These are phyloP conservation scores for Stenoptilia bipunctidactyla DNA, from an alignment of 2,888 invertebrate species.

Conservation along the genomic window DNA sequence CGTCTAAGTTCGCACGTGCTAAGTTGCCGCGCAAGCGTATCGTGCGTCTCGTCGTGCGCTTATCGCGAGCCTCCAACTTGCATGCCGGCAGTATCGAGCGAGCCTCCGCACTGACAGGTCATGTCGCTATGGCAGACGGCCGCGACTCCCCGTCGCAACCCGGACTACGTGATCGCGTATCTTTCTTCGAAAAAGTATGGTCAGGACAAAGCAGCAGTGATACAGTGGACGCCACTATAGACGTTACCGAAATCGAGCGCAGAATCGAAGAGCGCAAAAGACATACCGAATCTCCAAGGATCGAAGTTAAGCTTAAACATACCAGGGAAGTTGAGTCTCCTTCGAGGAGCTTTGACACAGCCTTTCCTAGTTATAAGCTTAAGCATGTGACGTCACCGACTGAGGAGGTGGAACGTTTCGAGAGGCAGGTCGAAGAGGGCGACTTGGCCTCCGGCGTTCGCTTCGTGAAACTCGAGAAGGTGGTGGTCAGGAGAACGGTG, in stretches of 20 bases:
- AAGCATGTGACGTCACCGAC: conserved; percentile 53
- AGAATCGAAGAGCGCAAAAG: conserved; percentile 70
- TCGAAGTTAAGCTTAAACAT: conserved; percentile 74
- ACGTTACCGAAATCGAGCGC: conserved; percentile 73
- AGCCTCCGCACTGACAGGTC: conserved; percentile 56
- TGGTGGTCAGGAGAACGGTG: conserved; percentile 76
- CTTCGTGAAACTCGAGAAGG: conserved; percentile 80
- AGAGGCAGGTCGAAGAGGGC: conserved; percentile 73
- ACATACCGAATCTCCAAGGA: conserved; percentile 66
- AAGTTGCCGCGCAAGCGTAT: conserved; percentile 31
- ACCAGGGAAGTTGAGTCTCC: conserved; percentile 65
- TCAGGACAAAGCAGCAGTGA: conserved; percentile 61
- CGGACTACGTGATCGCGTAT: conserved; percentile 79
- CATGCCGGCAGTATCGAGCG: conserved; percentile 57
- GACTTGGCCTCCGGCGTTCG: conserved; percentile 74
- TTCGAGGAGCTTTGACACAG: conserved; percentile 44
- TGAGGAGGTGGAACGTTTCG: conserved; percentile 35
- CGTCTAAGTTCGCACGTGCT: conserved; percentile 45
- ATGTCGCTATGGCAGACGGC: conserved; percentile 64
- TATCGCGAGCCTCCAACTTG: conserved; percentile 22
- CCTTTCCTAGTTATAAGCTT: conserved; percentile 55
- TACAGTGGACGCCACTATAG: conserved; percentile 51
- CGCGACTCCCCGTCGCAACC: conserved; percentile 64
- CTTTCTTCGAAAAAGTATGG: conserved; percentile 86
- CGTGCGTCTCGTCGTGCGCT: too few relatives aligned